Base-by-base conservation (phyloP, 92 coral and sea anemone genomes). In the Ricordea florida region DNA sequence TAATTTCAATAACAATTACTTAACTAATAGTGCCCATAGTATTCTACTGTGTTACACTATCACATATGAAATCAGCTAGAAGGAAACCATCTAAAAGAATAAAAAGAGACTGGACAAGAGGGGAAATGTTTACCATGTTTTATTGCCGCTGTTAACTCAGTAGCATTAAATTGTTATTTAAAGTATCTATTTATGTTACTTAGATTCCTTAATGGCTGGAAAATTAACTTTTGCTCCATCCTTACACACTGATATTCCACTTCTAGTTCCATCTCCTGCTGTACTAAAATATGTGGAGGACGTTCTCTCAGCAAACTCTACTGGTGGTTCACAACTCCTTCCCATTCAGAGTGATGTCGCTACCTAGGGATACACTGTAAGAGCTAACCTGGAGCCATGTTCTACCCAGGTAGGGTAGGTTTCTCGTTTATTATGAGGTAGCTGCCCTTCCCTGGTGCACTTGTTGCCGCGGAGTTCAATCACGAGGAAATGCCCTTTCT, bases 191-290 rank as follows among this genome's bases (percentile, higher is more conserved):
- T 22, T 23, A 51, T 24, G 1, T 51, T 9, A 51, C 32, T 23
- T 51, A 51, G 0, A 17, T 51, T 51, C 32, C 6, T 51, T 21
- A 49, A 49, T 49, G 57, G 58, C 58, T 22, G 32, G 32, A 51
- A 51, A 51, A 10, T 24, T 51, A 22, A 22, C 32, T 23, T 51
- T 24, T 2, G 58, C 14, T 51, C 32, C n/a, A 17, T 51, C 32
- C 13, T 51, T 23, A 11, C 5, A 23, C 32, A 11, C 32, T 22
- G 32, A 22, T 51, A 51, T 51, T 51, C 32, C 58, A 22, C 58
- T 51, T 51, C 58, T 51, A 51, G 58, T 51, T 51, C 58, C 58
- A 51, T 51, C 58, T 51, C 16, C 33, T 23, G 58, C 32, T 22
- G 58, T 24, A 14, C 53, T 47, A 18, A 47, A 18, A 47, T 47